Conservation (phyloP, 2,888 invertebrate genomes). For the Ophraella communa region DNA sequence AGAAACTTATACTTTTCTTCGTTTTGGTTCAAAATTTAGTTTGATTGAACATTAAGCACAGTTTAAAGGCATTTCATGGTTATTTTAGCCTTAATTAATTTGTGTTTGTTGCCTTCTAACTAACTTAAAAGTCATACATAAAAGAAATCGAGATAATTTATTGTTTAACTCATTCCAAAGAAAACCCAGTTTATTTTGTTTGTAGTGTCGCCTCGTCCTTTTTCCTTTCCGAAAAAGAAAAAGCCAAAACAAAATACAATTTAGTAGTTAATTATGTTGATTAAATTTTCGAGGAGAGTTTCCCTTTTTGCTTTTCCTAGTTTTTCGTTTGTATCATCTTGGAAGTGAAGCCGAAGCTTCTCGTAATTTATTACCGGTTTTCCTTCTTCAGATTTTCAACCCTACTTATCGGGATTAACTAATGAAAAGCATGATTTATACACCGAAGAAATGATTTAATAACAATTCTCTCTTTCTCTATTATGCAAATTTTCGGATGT, state of each 20-base stretch:
- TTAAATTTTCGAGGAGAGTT: constrained; percentile 34
- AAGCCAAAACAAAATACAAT: constrained; percentile 32
- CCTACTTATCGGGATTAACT: constrained; percentile 52
- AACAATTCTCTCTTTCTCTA: constrained; percentile 32
- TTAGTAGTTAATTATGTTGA: constrained; percentile 39
- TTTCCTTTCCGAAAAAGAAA: too few species aligned
- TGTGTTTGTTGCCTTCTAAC: too few species aligned
- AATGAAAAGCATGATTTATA: constrained; percentile 51
- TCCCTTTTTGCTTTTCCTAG: constrained; percentile 31
- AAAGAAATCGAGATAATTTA: background rate
- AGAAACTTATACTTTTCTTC: too few species aligned
- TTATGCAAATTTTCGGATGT: constrained; percentile 8
- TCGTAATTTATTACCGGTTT: constrained; percentile 48
- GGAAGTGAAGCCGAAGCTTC: constrained; percentile 33
- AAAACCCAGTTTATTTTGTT: constrained; percentile 10
- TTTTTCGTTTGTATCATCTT: constrained; percentile 38
- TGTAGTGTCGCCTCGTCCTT: background rate
- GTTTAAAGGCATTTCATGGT: too few species aligned
- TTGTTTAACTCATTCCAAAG: background rate
- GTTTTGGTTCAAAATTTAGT: too few species aligned
- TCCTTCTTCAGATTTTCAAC: constrained; percentile 49
- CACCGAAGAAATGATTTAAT: constrained; percentile 33
- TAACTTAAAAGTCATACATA: too few species aligned
- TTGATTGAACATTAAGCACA: too few species aligned
- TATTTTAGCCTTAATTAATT: too few species aligned